A percentile compares a stretch with the other conserved stretches of the same genome.
Conservation (phyloP, 2,797 vertebrate genomes). For the Melanotaenia maccullochi region DNA sequence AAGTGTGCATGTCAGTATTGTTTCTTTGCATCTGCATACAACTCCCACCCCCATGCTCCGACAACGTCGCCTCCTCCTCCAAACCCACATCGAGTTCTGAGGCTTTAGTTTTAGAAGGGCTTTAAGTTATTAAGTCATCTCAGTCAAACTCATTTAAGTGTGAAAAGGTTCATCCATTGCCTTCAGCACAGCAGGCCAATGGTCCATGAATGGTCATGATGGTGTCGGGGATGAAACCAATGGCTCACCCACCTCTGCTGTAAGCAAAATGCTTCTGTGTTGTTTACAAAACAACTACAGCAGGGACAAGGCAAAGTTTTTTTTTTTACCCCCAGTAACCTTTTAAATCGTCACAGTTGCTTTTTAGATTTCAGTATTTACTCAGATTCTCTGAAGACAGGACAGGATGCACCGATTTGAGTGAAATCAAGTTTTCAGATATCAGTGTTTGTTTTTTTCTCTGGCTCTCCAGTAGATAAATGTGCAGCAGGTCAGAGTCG, state of each 20-base stretch:
- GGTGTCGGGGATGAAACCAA: constrained; percentile 27
- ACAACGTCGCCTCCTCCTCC: constrained; percentile 43
- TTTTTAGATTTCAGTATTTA: too few species aligned
- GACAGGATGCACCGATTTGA: background rate
- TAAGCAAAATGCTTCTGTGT: too few species aligned
- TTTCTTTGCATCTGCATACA: constrained; percentile 84
- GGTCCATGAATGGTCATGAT: constrained; percentile 40
- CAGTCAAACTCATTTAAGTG: constrained; percentile 45
- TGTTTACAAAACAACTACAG: too few species aligned
- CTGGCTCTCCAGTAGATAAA: background rate
- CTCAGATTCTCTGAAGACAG: too few species aligned
- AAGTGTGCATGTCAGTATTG: constrained; percentile 87
- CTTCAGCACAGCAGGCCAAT: constrained; percentile 29
- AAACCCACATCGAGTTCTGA: constrained; percentile 52
- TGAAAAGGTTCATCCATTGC: constrained; percentile 51
- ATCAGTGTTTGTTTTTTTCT: background rate
- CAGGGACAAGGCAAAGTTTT: too few species aligned
- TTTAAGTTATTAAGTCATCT: constrained; percentile 42
- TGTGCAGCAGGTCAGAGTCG: background rate
- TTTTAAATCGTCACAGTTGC: too few species aligned
- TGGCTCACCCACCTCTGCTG: background rate
- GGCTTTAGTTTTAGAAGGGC: constrained; percentile 35
- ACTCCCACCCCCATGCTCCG: constrained; percentile 69
- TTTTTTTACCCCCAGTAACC: too few species aligned
- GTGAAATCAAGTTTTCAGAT: background rate